Percentiles rank a stretch among this genome's conserved stretches.
Conservation (phyloP, 2,888 invertebrate genomes). For the Poecilobothrus nobilitatus region DNA sequence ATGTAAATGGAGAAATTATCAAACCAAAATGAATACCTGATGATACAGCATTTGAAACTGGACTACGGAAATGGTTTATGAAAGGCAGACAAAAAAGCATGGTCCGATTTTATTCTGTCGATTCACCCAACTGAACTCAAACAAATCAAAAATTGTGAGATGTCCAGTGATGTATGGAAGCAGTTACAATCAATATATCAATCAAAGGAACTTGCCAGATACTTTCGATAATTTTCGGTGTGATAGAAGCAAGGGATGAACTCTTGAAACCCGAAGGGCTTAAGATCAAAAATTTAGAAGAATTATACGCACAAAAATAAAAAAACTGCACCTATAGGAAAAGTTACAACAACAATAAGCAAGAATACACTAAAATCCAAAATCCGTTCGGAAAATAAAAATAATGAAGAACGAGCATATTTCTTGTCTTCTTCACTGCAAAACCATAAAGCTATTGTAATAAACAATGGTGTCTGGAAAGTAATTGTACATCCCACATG, state of each 20-base stretch:
- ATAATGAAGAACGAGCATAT: neutral
- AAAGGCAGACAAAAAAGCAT: too few species aligned
- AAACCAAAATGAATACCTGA: too few species aligned
- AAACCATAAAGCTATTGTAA: too few species aligned
- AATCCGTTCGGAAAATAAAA: neutral
- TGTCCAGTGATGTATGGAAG: constrained; percentile 34
- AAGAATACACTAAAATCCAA: neutral
- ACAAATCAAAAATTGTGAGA: constrained; percentile 29
- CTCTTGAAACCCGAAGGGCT: constrained; percentile 20
- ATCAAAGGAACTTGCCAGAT: constrained; percentile 34
- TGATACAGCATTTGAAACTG: too few species aligned
- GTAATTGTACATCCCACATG: too few species aligned
- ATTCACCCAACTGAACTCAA: constrained; percentile 29
- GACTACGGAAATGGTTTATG: too few species aligned
- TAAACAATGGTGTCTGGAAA: too few species aligned
- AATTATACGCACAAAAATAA: constrained; percentile 22
- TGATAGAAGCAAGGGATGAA: constrained; percentile 33
- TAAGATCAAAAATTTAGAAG: constrained; percentile 24
- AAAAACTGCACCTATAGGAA: neutral
- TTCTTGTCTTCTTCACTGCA: too few species aligned
- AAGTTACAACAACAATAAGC: neutral
- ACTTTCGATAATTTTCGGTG: constrained; percentile 34
- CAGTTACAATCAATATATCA: constrained; percentile 34
- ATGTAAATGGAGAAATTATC: too few species aligned
- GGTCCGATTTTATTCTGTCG: too few species aligned